Evolutionary conservation across 2,888 invertebrate species (phyloP), one percentile per base, ranked within the genome.

Genomic region (Acanthacorydalis orientalis): DNA sequence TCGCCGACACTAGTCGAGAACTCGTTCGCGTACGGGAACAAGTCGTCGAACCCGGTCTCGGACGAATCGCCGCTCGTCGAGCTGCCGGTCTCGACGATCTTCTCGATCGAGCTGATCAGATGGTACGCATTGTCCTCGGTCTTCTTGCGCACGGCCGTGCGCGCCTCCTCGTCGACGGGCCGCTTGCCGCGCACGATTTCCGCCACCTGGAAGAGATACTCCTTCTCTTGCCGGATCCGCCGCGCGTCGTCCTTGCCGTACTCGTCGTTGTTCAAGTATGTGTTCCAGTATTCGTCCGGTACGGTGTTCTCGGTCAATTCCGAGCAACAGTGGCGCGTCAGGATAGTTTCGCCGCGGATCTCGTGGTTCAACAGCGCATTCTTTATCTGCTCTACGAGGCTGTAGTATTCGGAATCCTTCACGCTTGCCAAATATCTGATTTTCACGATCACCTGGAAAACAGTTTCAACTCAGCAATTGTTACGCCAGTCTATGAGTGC

Each of bases 81-180:
- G 33, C 40, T 43, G 9, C 33, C 34, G 14, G 42, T 35, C 34
- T 47, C 47, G n/a, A 47, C 23, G 16, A 47, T 31, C 35, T 31
- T 31, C 35, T 43, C 43, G 16, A 60, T 56, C 4, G 59, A 57
- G n/a, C 53, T 44, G 31, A 56, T 50, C 42, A 60, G 50, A 48
- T 62, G 60, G 49, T 60, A 62, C 7, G 58, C 55, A 43, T 56
- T 50, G 31, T 54, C 54, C 49, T 59, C 57, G 1, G 60, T 60
- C 48, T 57, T 59, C 11, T 51, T 42, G 50, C 53, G 44, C 8
- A 31, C 44, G 46, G n/a, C 16, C 16, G 16, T 33, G 12, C 12
- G 12, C 23, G 9, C n/a, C n/a, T 42, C 42, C 8, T 7, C 23
- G 42, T 42, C 42, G 14, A 31, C 4, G 8, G 42, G 16, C 8